Percentiles rank a stretch among this genome's conserved stretches.
These are phyloP conservation scores for Salminus brasiliensis DNA, from an alignment of 2,113 vertebrate species.

Conservation along the genomic window DNA sequence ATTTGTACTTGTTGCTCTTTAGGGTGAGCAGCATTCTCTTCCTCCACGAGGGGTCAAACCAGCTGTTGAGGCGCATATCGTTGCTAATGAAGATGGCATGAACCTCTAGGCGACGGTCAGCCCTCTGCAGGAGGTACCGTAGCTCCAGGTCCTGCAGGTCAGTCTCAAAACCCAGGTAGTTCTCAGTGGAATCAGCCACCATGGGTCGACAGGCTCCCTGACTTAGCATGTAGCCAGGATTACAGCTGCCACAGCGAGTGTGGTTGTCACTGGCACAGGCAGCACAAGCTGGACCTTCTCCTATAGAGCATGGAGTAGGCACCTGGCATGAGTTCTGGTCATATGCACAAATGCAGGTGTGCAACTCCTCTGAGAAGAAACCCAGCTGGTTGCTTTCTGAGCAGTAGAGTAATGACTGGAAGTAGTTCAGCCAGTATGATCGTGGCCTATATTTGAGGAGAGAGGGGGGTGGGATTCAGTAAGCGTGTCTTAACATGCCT, in stretches of 20 bases:
- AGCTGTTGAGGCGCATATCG: constrained; percentile 97
- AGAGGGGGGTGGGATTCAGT: constrained; percentile 32
- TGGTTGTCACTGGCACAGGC: constrained; percentile 89
- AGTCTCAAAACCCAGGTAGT: constrained; percentile 94
- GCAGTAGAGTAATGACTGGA: constrained; percentile 96
- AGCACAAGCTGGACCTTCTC: constrained; percentile 83
- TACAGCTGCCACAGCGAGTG: constrained; percentile 92
- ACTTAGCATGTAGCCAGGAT: constrained; percentile 84
- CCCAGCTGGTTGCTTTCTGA: constrained; percentile 94
- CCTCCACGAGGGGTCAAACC: constrained; percentile 97
- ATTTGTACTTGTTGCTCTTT: constrained; percentile 98
- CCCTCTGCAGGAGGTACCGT: constrained; percentile 88
- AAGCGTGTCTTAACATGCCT: neutral
- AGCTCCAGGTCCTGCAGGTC: constrained; percentile 96
- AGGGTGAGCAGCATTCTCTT: constrained; percentile 95
- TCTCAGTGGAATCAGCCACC: constrained; percentile 93
- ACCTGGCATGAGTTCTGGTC: constrained; percentile 87
- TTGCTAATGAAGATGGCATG: constrained; percentile 99
- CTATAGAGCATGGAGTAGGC: constrained; percentile 83
- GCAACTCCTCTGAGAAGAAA: constrained; percentile 90
- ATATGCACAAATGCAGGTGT: constrained; percentile 87
- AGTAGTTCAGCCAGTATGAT: constrained; percentile 89
- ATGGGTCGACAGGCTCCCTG: constrained; percentile 91
- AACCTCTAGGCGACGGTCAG: constrained; percentile 89
- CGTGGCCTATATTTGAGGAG: constrained; percentile 77